Evolutionary conservation across 2,888 invertebrate species (phyloP).

Genomic region (Drosophila multiciliata): DNA sequence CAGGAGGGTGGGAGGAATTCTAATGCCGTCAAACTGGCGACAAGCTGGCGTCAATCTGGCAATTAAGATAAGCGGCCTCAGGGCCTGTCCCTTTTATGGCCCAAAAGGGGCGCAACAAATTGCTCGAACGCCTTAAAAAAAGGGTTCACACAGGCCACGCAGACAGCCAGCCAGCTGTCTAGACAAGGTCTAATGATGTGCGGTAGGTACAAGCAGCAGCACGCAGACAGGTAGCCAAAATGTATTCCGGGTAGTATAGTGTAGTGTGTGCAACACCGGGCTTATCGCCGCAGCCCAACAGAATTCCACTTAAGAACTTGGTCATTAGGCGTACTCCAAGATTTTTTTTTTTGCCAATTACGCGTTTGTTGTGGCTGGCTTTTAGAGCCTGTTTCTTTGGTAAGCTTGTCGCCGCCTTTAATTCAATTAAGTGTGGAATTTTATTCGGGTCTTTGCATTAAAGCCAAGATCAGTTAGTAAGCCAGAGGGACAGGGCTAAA

Average conservation of each 20-base stretch:
- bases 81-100: constrained; percentile 37
- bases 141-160: constrained; percentile 71
- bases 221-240: constrained; percentile 23
- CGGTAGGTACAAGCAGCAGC: constrained; percentile 62
- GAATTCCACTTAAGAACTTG: constrained; percentile 70
- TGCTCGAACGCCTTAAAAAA: constrained; percentile 49
- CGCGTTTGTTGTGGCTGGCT: constrained; percentile 29
- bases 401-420: constrained; percentile 49
- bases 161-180: constrained; percentile 68
- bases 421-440: constrained; percentile 77
- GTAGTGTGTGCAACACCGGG: constrained; percentile 48
- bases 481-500: constrained; percentile 40
- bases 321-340: constrained; percentile 47
- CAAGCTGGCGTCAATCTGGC: constrained; percentile 63
- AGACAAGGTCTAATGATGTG: constrained; percentile 74
- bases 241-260: constrained; percentile 18
- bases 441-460: constrained; percentile 46
- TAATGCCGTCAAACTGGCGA: constrained; percentile 69
- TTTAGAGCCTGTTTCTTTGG: constrained; percentile 22
- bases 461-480: constrained; percentile 52
- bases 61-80: constrained; percentile 62
- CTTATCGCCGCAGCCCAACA: constrained; percentile 56
- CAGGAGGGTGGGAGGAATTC: constrained; percentile 27
- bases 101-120: constrained; percentile 66
- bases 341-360: constrained; percentile 58